phyloP scores from a whole-genome alignment of 2,113 vertebrate genomes.

The Triplophysa dalaica region DNA sequence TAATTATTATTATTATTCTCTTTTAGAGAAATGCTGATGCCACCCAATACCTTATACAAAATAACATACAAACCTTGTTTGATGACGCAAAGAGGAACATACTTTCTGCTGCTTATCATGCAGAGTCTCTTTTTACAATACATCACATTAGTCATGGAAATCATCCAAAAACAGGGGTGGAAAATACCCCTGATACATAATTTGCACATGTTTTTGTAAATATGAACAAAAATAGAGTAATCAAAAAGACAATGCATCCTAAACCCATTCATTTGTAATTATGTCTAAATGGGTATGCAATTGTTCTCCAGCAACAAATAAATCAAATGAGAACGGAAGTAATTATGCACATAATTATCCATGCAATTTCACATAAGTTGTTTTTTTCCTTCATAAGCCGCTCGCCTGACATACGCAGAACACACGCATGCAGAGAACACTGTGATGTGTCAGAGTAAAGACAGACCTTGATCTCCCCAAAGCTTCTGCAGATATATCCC shows the following conservation, averaged over 20 bases:
- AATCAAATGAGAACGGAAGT: neutral
- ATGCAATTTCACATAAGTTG: neutral
- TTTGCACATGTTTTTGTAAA: neutral
- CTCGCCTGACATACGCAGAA: neutral
- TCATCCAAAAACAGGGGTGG: neutral
- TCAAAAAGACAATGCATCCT: neutral
- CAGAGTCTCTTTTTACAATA: neutral
- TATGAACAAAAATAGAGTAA: neutral
- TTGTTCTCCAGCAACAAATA: slow-evolving; percentile 7
- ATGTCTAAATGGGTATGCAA: neutral
- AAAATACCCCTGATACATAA: neutral
- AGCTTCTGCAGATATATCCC: slow-evolving; percentile 8
- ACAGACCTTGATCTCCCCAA: neutral
- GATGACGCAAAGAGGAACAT: neutral
- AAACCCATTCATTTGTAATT: neutral
- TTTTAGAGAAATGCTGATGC: neutral
- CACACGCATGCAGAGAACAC: neutral
- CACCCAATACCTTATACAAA: neutral
- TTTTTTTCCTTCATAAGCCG: neutral
- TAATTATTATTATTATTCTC: neutral
- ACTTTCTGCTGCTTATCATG: neutral
- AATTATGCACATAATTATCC: slow-evolving; percentile 12
- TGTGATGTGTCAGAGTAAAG: neutral
- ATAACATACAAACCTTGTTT: no score
- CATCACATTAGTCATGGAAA: neutral